These are phyloP conservation scores for Nautilus pompilius DNA, from an alignment of 1,140 invertebrate genomes.

Conservation along the genomic window DNA sequence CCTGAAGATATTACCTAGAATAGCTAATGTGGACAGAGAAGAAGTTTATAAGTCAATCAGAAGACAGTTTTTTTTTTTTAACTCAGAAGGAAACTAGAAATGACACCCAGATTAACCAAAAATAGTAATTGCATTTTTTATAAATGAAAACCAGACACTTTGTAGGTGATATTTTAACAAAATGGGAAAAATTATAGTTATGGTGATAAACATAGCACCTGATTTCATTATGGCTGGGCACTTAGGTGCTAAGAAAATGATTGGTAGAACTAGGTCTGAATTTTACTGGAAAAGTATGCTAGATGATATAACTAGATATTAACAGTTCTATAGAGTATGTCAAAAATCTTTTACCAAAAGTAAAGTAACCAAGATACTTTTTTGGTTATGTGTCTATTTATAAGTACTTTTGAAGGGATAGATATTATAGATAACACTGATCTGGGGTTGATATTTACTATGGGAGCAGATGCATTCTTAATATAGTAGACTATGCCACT, in stretches of 20 bases:
- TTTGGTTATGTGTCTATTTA: slow-evolving; percentile 18
- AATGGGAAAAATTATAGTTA: neutral
- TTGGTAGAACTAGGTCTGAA: slow-evolving; percentile 6
- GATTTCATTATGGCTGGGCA: slow-evolving; percentile 19
- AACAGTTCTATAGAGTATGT: slow-evolving; percentile 22
- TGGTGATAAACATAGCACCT: slow-evolving; percentile 15
- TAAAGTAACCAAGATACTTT: slow-evolving; percentile 16
- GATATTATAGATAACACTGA: slow-evolving; percentile 23
- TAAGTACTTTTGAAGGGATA: slow-evolving; percentile 21
- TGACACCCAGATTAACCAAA: no score
- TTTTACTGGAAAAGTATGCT: slow-evolving; percentile 24
- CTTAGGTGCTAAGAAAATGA: slow-evolving; percentile 9
- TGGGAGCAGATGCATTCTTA: slow-evolving; percentile 21
- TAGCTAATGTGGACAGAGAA: no score
- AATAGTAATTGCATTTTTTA: no score
- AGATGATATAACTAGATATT: slow-evolving; percentile 16
- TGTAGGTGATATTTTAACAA: no score
- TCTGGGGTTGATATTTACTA: slow-evolving; percentile 11
- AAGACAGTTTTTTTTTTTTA: no score
- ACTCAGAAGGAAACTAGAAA: no score
- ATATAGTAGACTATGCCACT: slow-evolving; percentile 23
- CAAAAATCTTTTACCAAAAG: slow-evolving; percentile 19
- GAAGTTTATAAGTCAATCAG: no score
- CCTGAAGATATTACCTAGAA: no score
- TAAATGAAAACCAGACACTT: no score